A percentile compares a stretch with the other conserved stretches of the same genome.
These are phyloP conservation scores for Boleophthalmus pectinirostris DNA, from an alignment of 2,113 vertebrate genomes.

Conservation along the genomic window DNA sequence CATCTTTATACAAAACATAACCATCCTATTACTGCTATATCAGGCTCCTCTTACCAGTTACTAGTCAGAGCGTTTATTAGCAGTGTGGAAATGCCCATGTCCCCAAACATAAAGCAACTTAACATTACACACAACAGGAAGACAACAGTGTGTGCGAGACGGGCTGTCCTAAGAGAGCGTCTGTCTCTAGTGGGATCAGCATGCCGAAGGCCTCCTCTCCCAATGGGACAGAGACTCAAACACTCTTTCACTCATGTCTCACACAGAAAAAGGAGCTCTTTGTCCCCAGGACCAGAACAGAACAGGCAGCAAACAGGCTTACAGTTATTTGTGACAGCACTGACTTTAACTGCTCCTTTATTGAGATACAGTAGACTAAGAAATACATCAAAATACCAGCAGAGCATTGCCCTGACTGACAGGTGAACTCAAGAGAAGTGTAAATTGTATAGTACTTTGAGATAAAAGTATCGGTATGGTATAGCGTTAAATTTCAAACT, in stretches of 20 bases:
- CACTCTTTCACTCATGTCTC: slow-evolving; percentile 67
- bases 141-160: background rate
- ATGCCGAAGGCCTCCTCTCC: slow-evolving; percentile 63
- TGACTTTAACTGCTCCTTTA: slow-evolving; percentile 24
- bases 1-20: background rate
- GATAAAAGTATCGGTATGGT: too few relatives aligned
- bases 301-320: slow-evolving; percentile 59
- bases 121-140: background rate
- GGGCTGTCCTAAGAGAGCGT: slow-evolving; percentile 52
- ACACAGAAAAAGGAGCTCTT: slow-evolving; percentile 42
- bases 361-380: slow-evolving; percentile 27
- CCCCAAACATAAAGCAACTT: slow-evolving; percentile 20
- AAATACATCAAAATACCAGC: too few relatives aligned
- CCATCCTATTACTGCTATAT: background rate
- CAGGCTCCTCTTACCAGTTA: slow-evolving; percentile 22
- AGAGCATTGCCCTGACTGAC: too few relatives aligned
- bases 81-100: slow-evolving; percentile 18
- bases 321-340: slow-evolving; percentile 36
- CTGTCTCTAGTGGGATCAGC: slow-evolving; percentile 55
- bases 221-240: slow-evolving; percentile 37
- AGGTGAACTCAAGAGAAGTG: too few relatives aligned
- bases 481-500: too few relatives aligned
- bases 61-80: slow-evolving; percentile 56
- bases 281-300: slow-evolving; percentile 50
- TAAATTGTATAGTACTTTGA: too few relatives aligned